These are phyloP conservation scores for Syritta pipiens DNA, from an alignment of 2,888 invertebrate species.

Conservation along the genomic window DNA sequence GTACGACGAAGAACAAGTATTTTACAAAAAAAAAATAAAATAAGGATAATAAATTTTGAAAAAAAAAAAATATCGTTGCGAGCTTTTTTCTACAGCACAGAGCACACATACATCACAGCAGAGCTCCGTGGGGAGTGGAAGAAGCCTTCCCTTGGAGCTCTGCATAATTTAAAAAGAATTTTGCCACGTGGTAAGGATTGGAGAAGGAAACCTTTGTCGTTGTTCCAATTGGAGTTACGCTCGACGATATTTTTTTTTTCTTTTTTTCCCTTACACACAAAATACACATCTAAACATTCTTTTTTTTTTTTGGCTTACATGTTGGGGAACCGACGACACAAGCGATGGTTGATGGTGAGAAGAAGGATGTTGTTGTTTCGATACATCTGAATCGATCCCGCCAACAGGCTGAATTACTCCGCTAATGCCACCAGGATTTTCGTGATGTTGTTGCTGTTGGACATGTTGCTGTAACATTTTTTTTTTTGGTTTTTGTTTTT, in stretches of 20 bases:
- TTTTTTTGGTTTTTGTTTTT: conserved; percentile 29
- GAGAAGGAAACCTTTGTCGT: neutral
- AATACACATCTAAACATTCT: neutral
- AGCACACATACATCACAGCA: too few species aligned
- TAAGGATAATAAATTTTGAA: too few species aligned
- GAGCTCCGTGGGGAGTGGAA: too few species aligned
- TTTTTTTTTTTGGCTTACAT: conserved; percentile 53
- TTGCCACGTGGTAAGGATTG: conserved; percentile 27
- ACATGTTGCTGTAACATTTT: conserved; percentile 69
- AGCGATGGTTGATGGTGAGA: conserved; percentile 53
- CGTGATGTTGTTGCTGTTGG: conserved; percentile 73
- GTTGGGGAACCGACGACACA: conserved; percentile 44
- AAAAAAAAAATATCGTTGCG: neutral
- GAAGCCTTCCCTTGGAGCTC: neutral
- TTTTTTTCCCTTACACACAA: conserved; percentile 6
- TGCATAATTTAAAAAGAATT: conserved; percentile 9
- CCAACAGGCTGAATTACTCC: conserved; percentile 71
- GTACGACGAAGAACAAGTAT: too few species aligned
- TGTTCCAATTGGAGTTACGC: conserved; percentile 5
- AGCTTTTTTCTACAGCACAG: neutral
- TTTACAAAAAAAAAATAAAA: too few species aligned
- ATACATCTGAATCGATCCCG: conserved; percentile 69
- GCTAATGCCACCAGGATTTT: conserved; percentile 60
- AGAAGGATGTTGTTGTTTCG: conserved; percentile 63
- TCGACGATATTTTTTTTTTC: conserved; percentile 35